Base-by-base conservation (phyloP, 2,888 invertebrate genomes). In the Cephonodes hylas region DNA sequence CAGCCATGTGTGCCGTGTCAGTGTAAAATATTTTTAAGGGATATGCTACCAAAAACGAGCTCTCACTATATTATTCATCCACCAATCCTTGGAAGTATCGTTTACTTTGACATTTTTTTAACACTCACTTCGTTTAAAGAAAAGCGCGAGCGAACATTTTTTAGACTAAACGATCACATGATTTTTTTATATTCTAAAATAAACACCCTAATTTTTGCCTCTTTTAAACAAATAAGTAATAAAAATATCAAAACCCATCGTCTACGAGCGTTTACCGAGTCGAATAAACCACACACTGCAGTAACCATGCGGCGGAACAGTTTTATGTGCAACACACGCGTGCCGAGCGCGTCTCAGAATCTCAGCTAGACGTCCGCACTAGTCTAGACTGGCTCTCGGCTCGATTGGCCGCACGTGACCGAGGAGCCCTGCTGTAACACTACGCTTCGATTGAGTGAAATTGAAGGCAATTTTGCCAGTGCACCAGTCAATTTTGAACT, bases 321-420 rank as follows among this genome's bases (percentile, higher is more conserved):
- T 8, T 48, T 38, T 38, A 38, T 38, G 38, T 38, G 38, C 38
- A 38, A n/a, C 8, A 13, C 27, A 34, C 15, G 22, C 13, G 56
- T 53, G 10, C n/a, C 22, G 31, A 72, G 70, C 70, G 71, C 72
- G 70, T 70, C 69, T 66, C 66, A 70, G 71, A 71, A 69, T 70
- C 66, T 59, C 63, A 71, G 73, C 71, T 71, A 68, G 66, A 65
- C 70, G 64, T 62, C 70, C 66, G 64, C 68, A 68, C 67, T 61
- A 68, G 70, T 68, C 70, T 75, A 69, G 77, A 77, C 65, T 67
- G 67, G 70, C 66, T 65, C 68, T 70, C 70, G 71, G 69, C 75
- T 72, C 73, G 69, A 77, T 76, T 76, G 77, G 75, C 61, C 68
- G 68, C 75, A 84, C 84, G 84, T 85, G 84, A 78, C 78, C 73